A percentile compares a stretch with the other conserved stretches of the same genome.
phyloP scores from a whole-genome alignment of 1,140 invertebrate genomes.

The Neodiprion lecontei region DNA sequence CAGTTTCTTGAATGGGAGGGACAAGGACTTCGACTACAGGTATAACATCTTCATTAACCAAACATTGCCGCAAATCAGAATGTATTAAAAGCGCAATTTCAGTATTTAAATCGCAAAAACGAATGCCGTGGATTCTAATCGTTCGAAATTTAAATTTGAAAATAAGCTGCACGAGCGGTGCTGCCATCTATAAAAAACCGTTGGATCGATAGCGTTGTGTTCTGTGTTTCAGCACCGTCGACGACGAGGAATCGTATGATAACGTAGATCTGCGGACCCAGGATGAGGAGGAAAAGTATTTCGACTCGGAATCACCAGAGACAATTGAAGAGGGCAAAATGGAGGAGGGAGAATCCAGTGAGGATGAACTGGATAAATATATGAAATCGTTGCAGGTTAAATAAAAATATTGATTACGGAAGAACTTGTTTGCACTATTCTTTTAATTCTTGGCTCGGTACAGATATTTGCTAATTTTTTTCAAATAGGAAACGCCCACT shows the following conservation, averaged over 20 bases:
- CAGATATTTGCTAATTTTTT: background rate
- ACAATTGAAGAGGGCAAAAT: slow-evolving; percentile 58
- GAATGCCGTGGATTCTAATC: too few species aligned
- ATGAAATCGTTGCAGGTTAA: slow-evolving; percentile 66
- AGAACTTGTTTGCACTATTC: background rate
- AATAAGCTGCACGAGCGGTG: background rate
- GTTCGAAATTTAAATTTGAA: too few species aligned
- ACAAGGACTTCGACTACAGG: slow-evolving; percentile 85
- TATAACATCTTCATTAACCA: slow-evolving; percentile 33
- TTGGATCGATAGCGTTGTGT: background rate
- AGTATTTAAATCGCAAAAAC: too few species aligned
- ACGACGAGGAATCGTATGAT: slow-evolving; percentile 82
- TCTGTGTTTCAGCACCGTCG: slow-evolving; percentile 64
- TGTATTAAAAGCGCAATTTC: too few species aligned
- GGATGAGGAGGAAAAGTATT: slow-evolving; percentile 90
- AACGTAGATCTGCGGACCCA: slow-evolving; percentile 71
- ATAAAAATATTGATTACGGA: slow-evolving; percentile 39
- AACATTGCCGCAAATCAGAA: too few species aligned
- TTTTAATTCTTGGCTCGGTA: background rate
- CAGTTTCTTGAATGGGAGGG: slow-evolving; percentile 84
- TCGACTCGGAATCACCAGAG: slow-evolving; percentile 79
- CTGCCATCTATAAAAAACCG: background rate
- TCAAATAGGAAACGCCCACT: background rate
- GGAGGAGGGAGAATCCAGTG: slow-evolving; percentile 50
- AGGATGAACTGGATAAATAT: slow-evolving; percentile 77